Conservation (phyloP, 2,113 vertebrate genomes). For the Psittacula cyanocephala region DNA sequence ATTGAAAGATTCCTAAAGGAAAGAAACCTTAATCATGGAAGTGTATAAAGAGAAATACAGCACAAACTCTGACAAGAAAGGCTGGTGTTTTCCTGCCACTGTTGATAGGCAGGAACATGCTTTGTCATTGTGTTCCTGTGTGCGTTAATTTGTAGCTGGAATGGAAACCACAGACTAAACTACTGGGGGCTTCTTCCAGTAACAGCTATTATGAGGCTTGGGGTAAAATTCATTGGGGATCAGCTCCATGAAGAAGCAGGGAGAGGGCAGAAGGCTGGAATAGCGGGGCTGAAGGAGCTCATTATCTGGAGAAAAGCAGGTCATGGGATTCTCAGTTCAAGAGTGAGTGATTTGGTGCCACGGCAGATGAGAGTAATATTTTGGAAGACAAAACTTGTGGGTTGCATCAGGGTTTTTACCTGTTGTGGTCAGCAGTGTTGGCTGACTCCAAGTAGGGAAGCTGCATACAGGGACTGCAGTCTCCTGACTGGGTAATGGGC, state of each 20-base stretch:
- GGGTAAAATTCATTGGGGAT: not conserved
- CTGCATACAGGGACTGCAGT: not conserved
- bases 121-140: constrained; percentile 19
- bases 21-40: constrained; percentile 19
- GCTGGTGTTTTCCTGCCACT: constrained; percentile 35
- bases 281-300: not conserved
- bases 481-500: not conserved
- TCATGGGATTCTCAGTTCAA: not conserved
- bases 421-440: not conserved
- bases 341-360: not conserved
- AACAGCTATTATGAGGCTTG: not conserved
- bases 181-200: constrained; percentile 9
- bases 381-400: not conserved
- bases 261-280: not conserved
- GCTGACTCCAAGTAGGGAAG: not conserved
- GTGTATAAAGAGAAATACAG: not conserved
- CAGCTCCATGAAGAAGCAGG: not conserved
- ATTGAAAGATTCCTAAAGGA: not conserved
- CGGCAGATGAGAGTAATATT: constrained; percentile 37
- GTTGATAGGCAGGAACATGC: constrained; percentile 11
- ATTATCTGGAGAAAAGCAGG: not conserved
- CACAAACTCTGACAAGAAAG: constrained; percentile 11
- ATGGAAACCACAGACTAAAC: constrained; percentile 30
- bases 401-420: not conserved
- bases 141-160: constrained; percentile 37